Evolutionary conservation across 2,113 vertebrate genomes (phyloP).

Genomic region (Chamaetylas fuelleborni): DNA sequence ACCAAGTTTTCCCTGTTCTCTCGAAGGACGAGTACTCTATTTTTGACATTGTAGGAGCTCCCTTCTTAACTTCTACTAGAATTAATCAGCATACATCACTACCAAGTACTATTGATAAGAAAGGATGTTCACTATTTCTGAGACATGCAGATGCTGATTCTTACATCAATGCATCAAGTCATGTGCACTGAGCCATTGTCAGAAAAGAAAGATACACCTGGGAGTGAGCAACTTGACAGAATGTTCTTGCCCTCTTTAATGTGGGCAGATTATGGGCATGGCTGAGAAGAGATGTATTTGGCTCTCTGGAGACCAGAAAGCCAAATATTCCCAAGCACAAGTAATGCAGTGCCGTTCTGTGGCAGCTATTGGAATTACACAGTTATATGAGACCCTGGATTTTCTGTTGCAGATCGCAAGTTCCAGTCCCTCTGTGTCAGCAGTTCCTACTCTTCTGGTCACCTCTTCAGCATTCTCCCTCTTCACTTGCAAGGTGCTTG

Average conservation of each 20-base stretch:
- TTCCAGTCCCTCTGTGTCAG: not conserved
- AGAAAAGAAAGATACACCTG: slow-evolving; percentile 16
- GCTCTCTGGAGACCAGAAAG: not conserved
- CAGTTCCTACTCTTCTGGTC: not conserved
- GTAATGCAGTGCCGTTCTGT: not conserved
- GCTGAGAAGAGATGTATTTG: not conserved
- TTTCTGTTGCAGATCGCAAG: not conserved
- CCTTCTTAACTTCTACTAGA: not conserved
- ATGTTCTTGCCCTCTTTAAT: not conserved
- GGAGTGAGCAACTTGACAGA: not conserved
- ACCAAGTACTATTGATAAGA: not conserved
- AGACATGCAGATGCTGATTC: not conserved
- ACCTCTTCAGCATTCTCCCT: not conserved
- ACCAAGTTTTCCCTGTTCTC: not conserved
- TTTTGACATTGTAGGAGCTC: not conserved
- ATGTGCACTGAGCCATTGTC: not conserved
- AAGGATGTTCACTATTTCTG: not conserved
- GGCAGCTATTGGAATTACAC: slow-evolving; percentile 25
- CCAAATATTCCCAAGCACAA: not conserved
- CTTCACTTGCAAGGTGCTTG: not conserved
- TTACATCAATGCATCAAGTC: not conserved
- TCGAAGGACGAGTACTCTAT: not conserved
- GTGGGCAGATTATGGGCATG: not conserved
- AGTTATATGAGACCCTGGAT: not conserved
- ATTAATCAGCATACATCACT: not conserved